Base-by-base conservation (phyloP, 1,140 invertebrate species). In the Leptinotarsa defecta region DNA sequence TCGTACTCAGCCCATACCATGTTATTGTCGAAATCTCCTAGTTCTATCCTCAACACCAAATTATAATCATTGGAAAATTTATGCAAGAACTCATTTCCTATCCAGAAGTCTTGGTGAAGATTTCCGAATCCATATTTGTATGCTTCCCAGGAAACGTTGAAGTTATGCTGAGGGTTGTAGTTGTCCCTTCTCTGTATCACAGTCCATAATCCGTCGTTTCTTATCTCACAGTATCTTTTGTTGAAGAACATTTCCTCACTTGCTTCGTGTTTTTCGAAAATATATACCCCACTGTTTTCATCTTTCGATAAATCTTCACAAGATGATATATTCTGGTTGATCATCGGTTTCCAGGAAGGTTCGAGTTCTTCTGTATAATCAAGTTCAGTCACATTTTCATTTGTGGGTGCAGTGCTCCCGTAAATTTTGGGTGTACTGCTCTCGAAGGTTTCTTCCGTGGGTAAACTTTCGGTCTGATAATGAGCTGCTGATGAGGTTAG, bases 71-170 rank as follows among this genome's bases (percentile, higher is more conserved):
- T 80, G 0, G 86, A 84, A 71, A 89, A 76, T 78, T 84, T 85
- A 82, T 91, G 86, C 69, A 91, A 87, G 67, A 89, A 87, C 63
- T 92, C 89, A 79, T 91, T 91, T 22, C 91, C 91, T 48, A 91
- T 87, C 91, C 91, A 92, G 79, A 91, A 92, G 74, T 92, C 90
- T 43, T 79, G 75, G 19, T 86, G 74, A 15, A 90, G 77, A 77
- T 87, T 81, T 3, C 91, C 90, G 78, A 92, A 92, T 22, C 91
- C 91, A 8, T 84, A 74, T 71, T 89, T 89, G 82, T 92, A 92
- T 48, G 90, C 88, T 13, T 86, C 77, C 91, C 91, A 92, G 49
- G 84, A 84, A 62, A 88, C 83, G 80, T 88, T 90, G 77, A 92
- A 92, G 78, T 90, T 88, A 71, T 86, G 81, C 17, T 76, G 79